Base-by-base conservation (phyloP, 2,797 vertebrate genomes). In the Sebastes jordani region DNA sequence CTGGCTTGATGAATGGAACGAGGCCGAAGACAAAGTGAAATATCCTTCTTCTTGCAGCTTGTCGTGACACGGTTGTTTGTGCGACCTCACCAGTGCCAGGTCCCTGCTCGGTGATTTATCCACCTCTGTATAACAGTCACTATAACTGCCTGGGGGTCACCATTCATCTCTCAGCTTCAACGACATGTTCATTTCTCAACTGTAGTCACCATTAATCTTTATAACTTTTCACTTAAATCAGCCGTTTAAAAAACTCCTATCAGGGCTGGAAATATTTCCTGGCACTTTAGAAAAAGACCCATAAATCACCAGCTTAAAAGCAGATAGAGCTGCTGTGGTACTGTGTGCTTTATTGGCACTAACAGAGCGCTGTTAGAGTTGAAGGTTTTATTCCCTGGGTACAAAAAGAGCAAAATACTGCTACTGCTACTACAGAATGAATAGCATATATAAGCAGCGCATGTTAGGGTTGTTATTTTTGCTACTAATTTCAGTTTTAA, bases 191-290 rank as follows among this genome's bases (percentile, higher is more conserved):
- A 42, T 83, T 88, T 73, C 83, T 83, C 83, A 85, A 75, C 71
- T 34, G 68, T 8, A 52, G 54, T 23, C 65, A 1, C 65, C 80
- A 74, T 90, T 87, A 87, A 90, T 93, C 89, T 91, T 72, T 56
- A 30, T 20, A 68, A 76, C 46, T n/a, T 86, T 67, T 81, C 81
- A 66, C 69, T 85, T 79, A 79, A 73, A 87, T 88, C 82, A 14
- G 59, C 32, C 61, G 49, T 86, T 82, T 46, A 55, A 72, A 72
- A 80, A 82, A 4, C 46, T 84, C 52, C 71, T 88, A 91, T 91
- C 90, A 85, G 80, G 76, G 5, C 78, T 74, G 81, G 27, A 89
- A 92, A 87, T 78, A 67, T 88, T 90, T 84, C 85, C 86, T 86
- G 88, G 65, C 78, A 76, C 76, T 49, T 69, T 27, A 46, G 68